A percentile compares a stretch with the other conserved stretches of the same genome.
Evolutionary conservation across 2,113 vertebrate species (phyloP).

Genomic region (Cynocephalus volans): DNA sequence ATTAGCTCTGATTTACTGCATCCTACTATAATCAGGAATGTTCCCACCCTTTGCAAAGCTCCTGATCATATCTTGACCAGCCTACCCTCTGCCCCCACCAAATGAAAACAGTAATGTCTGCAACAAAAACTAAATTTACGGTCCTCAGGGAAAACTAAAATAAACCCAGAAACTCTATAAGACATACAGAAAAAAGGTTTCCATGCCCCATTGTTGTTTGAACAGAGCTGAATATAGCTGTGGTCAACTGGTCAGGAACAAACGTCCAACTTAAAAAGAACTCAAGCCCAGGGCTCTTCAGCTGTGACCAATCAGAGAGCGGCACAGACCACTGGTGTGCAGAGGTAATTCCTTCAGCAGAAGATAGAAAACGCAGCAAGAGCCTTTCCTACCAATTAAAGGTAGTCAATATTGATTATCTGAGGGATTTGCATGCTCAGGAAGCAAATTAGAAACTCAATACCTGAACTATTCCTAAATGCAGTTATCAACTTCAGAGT

Average conservation of each 20-base stretch:
- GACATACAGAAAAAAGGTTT: not conserved
- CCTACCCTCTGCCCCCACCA: not conserved
- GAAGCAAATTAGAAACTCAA: constrained; percentile 93
- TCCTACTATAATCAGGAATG: not conserved
- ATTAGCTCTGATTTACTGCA: constrained; percentile 14
- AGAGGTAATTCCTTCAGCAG: not conserved
- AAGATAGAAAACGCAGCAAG: constrained; percentile 83
- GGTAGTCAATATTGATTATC: constrained; percentile 92
- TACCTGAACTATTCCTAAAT: constrained; percentile 93
- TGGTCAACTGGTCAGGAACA: not conserved
- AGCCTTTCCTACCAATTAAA: constrained; percentile 89
- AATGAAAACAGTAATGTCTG: not conserved
- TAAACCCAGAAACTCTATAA: constrained; percentile 3
- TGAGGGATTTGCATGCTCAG: constrained; percentile 91
- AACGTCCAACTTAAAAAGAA: not conserved
- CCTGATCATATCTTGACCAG: constrained; percentile 23
- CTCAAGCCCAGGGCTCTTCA: accelerated
- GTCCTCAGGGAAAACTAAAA: constrained; percentile 44
- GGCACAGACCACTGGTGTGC: not conserved
- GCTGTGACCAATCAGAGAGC: not conserved
- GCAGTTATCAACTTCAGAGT: constrained; percentile 92
- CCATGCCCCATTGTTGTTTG: not conserved
- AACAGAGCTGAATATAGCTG: accelerated
- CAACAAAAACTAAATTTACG: not conserved
- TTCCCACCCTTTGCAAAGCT: constrained; percentile 43